Evolutionary conservation across 2,113 vertebrate genomes (phyloP).

Genomic region (Calypte anna): DNA sequence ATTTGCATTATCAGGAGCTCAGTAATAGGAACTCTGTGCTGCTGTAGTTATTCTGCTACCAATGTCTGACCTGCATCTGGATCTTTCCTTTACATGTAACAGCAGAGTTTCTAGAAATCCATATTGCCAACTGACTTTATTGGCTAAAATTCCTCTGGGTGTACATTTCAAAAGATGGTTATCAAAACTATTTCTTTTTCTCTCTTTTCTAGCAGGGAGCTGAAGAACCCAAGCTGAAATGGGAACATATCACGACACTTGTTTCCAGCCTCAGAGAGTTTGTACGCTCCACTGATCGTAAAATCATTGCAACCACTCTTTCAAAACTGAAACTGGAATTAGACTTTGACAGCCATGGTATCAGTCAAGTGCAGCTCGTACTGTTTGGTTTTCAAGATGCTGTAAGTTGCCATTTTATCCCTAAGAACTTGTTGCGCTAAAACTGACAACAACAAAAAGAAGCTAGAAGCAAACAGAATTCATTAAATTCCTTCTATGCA

Average conservation of each 20-base stretch:
- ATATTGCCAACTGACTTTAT: background rate
- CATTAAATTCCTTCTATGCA: background rate
- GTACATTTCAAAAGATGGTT: background rate
- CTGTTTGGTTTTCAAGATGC: constrained; percentile 97
- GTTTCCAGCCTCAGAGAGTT: constrained; percentile 91
- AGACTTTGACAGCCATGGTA: constrained; percentile 95
- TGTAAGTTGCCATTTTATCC: constrained; percentile 79
- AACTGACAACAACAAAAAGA: background rate
- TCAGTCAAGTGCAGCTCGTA: constrained; percentile 94
- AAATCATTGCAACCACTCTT: constrained; percentile 91
- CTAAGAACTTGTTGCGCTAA: background rate
- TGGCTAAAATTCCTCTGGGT: background rate
- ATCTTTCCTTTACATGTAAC: background rate
- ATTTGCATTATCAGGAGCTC: background rate
- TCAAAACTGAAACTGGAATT: constrained; percentile 95
- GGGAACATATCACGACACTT: constrained; percentile 90
- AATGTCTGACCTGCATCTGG: background rate
- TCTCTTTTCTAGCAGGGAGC: constrained; percentile 79
- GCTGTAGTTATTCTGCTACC: background rate
- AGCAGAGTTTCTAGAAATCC: background rate
- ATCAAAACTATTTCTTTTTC: background rate
- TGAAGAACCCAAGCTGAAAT: constrained; percentile 89
- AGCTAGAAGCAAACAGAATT: background rate
- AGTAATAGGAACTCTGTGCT: background rate
- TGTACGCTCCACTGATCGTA: constrained; percentile 92